phyloP scores from a whole-genome alignment of 2,113 vertebrate genomes.

The Ursus arctos region DNA sequence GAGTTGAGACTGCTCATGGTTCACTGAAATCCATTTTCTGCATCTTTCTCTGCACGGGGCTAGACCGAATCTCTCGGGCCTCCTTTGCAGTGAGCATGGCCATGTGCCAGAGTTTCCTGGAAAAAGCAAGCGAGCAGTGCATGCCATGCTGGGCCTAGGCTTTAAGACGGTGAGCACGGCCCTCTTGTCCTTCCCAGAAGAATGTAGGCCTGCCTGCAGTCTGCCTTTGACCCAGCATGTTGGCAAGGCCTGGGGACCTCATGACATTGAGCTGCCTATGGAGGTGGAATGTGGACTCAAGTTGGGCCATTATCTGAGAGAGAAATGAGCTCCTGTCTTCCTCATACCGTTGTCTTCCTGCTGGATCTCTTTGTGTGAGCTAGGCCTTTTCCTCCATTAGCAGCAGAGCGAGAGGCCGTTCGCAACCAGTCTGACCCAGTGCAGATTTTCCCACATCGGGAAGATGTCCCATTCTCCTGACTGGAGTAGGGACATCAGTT shows the following conservation, averaged over 20 bases:
- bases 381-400: neutral
- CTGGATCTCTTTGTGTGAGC: neutral
- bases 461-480: neutral
- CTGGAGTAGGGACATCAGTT: neutral
- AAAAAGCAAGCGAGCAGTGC: fast-evolving
- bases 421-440: neutral
- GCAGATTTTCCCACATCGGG: neutral
- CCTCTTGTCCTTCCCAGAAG: neutral
- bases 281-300: neutral
- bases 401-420: neutral
- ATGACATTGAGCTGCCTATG: neutral
- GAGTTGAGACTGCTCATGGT: neutral
- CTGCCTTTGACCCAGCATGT: neutral
- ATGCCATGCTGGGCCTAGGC: fast-evolving
- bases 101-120: fast-evolving
- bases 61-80: too few relatives aligned
- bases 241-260: neutral
- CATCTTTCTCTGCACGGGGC: neutral
- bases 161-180: fast-evolving
- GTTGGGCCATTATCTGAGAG: neutral
- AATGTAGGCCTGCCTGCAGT: neutral
- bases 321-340: neutral
- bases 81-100: fast-evolving
- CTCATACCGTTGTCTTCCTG: neutral
- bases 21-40: neutral